phyloP scores from a whole-genome alignment of 1,140 invertebrate species.

The Hyposmocoma kahamanoa region DNA sequence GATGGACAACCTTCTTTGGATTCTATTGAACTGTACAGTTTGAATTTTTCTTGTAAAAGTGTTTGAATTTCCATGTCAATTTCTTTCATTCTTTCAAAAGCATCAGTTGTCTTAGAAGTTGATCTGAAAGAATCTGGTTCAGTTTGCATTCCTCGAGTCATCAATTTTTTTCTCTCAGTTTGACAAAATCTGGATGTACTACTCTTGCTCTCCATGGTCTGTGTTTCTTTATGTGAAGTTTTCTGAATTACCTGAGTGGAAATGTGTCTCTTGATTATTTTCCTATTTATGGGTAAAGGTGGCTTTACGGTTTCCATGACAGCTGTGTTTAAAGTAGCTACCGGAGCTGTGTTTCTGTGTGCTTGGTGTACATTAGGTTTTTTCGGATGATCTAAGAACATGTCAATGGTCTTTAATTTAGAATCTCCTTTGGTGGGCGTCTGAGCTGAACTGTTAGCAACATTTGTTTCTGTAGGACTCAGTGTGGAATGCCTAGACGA shows the following conservation, averaged over 20 bases:
- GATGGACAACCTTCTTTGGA: slow-evolving; percentile 29
- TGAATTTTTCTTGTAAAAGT: slow-evolving; percentile 68
- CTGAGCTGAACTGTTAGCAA: slow-evolving; percentile 19
- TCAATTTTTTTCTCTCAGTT: slow-evolving; percentile 32
- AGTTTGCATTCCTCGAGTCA: slow-evolving; percentile 35
- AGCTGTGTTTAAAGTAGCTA: slow-evolving; percentile 12
- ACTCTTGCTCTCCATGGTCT: slow-evolving; percentile 32
- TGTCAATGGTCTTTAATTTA: slow-evolving; percentile 55
- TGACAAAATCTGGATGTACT: slow-evolving; percentile 32
- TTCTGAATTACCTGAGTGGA: slow-evolving; percentile 30
- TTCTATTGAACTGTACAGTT: slow-evolving; percentile 64
- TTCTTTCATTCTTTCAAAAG: slow-evolving; percentile 66
- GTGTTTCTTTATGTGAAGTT: slow-evolving; percentile 37
- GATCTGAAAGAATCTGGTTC: slow-evolving; percentile 19
- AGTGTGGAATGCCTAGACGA: slow-evolving; percentile 40
- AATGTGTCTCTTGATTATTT: slow-evolving; percentile 25
- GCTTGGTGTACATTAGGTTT: slow-evolving; percentile 48
- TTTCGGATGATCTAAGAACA: slow-evolving; percentile 50
- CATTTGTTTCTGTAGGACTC: slow-evolving; percentile 40
- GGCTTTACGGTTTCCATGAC: slow-evolving; percentile 16
- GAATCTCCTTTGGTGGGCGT: slow-evolving; percentile 33
- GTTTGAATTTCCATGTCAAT: slow-evolving; percentile 69
- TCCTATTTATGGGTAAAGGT: slow-evolving; percentile 12
- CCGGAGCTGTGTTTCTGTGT: slow-evolving; percentile 45
- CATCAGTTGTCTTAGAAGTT: slow-evolving; percentile 30